Conservation (phyloP, 2,888 invertebrate genomes). For the Acleris laterana region DNA sequence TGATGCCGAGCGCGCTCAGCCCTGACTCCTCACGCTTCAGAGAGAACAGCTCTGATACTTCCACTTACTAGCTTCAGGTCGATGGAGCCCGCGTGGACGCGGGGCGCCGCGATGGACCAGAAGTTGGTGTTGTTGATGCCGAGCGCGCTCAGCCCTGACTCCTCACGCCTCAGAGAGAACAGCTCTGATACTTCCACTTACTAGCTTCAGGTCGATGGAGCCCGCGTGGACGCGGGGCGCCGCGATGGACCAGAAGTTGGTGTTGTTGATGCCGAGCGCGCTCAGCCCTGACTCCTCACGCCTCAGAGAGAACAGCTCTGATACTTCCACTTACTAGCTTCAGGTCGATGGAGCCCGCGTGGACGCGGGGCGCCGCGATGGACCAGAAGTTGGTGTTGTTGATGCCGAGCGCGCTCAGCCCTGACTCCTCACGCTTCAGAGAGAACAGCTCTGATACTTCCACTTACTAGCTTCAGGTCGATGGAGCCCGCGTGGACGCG, state of each 20-base stretch:
- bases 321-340: too few species aligned
- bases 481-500: conserved; percentile 63
- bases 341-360: too few species aligned
- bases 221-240: conserved; percentile 67
- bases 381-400: conserved; percentile 80
- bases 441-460: conserved; percentile 51
- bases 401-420: conserved; percentile 59
- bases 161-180: conserved; percentile 54
- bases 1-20: conserved; percentile 62
- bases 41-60: conserved; percentile 51
- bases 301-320: too few species aligned
- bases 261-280: conserved; percentile 69
- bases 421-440: conserved; percentile 56
- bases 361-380: conserved; percentile 67
- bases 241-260: conserved; percentile 77
- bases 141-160: too few species aligned
- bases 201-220: conserved; percentile 63
- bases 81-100: too few species aligned
- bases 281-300: too few species aligned
- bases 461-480: conserved; percentile 63
- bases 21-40: conserved; percentile 46
- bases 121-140: too few species aligned
- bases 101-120: too few species aligned
- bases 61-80: conserved; percentile 63
- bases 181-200: conserved; percentile 47